Evolutionary conservation across 2,888 invertebrate genomes (phyloP).

Genomic region (Ochropleura leucogaster): DNA sequence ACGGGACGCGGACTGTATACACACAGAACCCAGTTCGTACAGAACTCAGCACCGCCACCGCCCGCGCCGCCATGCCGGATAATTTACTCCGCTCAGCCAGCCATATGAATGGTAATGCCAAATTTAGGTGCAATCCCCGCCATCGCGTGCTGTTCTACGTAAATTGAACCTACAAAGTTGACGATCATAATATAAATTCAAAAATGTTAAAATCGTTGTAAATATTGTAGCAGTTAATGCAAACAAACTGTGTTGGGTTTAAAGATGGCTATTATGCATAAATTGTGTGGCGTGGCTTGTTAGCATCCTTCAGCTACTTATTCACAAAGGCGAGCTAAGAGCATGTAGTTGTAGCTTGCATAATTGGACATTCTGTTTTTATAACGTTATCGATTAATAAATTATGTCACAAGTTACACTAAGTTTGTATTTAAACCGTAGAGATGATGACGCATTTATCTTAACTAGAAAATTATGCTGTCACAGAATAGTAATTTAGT

Average conservation of each 20-base stretch:
- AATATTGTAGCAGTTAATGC: slow-evolving; percentile 53
- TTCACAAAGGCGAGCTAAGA: slow-evolving; percentile 53
- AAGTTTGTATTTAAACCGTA: slow-evolving; percentile 9
- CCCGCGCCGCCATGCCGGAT: slow-evolving; percentile 59
- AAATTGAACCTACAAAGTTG: slow-evolving; percentile 63
- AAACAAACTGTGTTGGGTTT: slow-evolving; percentile 48
- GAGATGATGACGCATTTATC: slow-evolving; percentile 28
- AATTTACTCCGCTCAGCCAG: slow-evolving; percentile 68
- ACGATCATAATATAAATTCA: slow-evolving; percentile 58
- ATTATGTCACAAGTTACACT: slow-evolving; percentile 9
- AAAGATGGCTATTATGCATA: slow-evolving; percentile 54
- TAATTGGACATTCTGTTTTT: slow-evolving; percentile 29
- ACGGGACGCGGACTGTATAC: slow-evolving; percentile 29
- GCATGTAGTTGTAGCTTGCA: slow-evolving; percentile 39
- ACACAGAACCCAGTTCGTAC: slow-evolving; percentile 3
- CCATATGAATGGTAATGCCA: slow-evolving; percentile 68
- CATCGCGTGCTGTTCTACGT: slow-evolving; percentile 59
- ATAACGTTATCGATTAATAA: slow-evolving; percentile 29
- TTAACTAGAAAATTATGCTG: slow-evolving; percentile 43
- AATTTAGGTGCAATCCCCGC: slow-evolving; percentile 64
- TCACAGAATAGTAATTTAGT: slow-evolving; percentile 56
- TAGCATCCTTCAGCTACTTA: slow-evolving; percentile 52
- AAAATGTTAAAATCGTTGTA: slow-evolving; percentile 51
- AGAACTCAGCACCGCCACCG: slow-evolving; percentile 7
- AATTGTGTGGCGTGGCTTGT: slow-evolving; percentile 40